Evolutionary conservation across 2,888 invertebrate species (phyloP).

Genomic region (Hypercompe scribonia): DNA sequence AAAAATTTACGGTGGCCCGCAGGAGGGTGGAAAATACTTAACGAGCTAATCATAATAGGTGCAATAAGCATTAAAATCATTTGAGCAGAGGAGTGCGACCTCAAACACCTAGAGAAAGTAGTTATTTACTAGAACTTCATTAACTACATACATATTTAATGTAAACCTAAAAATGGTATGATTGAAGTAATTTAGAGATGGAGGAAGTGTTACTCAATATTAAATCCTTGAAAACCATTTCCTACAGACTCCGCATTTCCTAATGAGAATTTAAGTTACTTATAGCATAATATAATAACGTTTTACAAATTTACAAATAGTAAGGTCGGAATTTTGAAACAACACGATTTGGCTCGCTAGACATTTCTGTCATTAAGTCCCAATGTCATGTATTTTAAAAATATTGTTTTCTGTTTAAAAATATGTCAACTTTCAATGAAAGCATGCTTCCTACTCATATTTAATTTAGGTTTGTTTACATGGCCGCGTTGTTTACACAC

Average conservation of each 20-base stretch:
- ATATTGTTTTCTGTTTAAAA: slow-evolving; percentile 11
- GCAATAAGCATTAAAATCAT: too few species aligned
- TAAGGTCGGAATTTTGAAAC: not conserved
- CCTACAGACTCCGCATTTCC: not conserved
- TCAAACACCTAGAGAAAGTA: too few species aligned
- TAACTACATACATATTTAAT: too few species aligned
- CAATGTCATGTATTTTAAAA: slow-evolving; percentile 21
- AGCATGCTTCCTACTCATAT: slow-evolving; percentile 12
- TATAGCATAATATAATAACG: not conserved
- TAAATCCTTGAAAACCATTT: not conserved
- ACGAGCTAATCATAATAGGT: too few species aligned
- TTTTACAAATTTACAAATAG: not conserved
- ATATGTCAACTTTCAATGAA: slow-evolving; percentile 12
- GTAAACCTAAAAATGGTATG: not conserved
- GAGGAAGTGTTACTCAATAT: not conserved
- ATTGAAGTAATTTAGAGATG: not conserved
- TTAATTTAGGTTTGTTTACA: slow-evolving; percentile 5
- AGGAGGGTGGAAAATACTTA: too few species aligned
- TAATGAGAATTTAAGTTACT: not conserved
- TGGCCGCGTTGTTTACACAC: not conserved
- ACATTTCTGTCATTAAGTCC: slow-evolving; percentile 19
- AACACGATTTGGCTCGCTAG: not conserved
- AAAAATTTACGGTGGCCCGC: too few species aligned
- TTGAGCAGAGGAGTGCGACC: too few species aligned
- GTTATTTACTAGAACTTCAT: too few species aligned